Evolutionary conservation across 2,797 vertebrate species (phyloP), one percentile per base, ranked within the genome.

Genomic region (Sorex maritimensis): DNA sequence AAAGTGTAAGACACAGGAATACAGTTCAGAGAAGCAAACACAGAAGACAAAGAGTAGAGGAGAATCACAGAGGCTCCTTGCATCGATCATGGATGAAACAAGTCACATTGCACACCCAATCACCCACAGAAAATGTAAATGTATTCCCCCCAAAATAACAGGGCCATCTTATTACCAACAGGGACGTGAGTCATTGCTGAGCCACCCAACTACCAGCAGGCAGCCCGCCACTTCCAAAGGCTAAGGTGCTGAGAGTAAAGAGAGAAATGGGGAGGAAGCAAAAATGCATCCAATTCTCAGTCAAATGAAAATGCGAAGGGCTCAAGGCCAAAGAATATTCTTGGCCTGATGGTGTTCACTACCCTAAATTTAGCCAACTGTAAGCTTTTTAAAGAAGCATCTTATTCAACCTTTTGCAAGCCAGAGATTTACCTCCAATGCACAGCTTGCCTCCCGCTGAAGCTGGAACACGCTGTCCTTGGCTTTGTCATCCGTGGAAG

Each of bases 331-430:
- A 81, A 90, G 68, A 88, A 85, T 94, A 95, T 95, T 95, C 89
- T 81, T 95, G 92, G 82, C 87, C 82, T 72, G 65, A 92, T 88
- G 65, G 73, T 68, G 74, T 78, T 94, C 72, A 79, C 49, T 41
- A 74, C 34, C 68, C 95, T 96, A 96, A 95, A 96, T 97, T 97
- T 97, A 97, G 82, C 80, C 13, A 88, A 74, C 65, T 88, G 46
- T 90, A 65, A 95, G 69, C 44, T 92, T 94, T 95, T 90, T 91
- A 38, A 88, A 90, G 91, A 67, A 94, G 87, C 74, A 88, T 90
- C 58, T 93, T 88, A 92, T 86, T 95, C 95, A 95, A 94, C 92
- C 91, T 95, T 96, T 95, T 84, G 87, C 72, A 94, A 90, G 79
- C 77, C 75, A 93, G 90, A 94, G 85, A 94, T 86, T 92, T 90